Evolutionary conservation across 2,888 invertebrate species (phyloP).

Genomic region (Alviniconcha strummeri): DNA sequence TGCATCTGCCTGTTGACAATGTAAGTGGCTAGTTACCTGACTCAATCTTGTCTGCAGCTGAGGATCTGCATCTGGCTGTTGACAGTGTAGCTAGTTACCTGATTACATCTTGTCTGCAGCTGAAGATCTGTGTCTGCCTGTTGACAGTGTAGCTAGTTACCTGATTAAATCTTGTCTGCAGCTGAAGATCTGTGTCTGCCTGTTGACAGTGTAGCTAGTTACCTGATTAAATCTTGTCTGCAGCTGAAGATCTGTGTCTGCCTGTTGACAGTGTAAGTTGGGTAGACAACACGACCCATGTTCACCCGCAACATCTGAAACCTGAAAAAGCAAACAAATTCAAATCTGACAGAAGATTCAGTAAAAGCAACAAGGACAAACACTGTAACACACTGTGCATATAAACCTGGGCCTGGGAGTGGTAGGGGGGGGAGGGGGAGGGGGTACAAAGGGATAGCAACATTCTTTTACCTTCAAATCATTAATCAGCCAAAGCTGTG

Average conservation of each 20-base stretch:
- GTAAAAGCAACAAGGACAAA: neutral
- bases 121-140: no score
- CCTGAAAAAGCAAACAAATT: slow-evolving; percentile 45
- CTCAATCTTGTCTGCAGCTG: no score
- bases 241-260: slow-evolving; percentile 69
- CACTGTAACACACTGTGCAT: no score
- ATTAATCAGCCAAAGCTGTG: no score
- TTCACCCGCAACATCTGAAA: slow-evolving; percentile 74
- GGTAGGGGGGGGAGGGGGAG: no score
- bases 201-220: slow-evolving; percentile 30
- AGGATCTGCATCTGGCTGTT: no score
- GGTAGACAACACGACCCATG: slow-evolving; percentile 74
- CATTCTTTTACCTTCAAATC: neutral
- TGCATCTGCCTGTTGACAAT: no score
- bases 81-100: slow-evolving; percentile 54
- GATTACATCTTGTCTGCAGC: no score
- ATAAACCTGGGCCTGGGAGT: no score
- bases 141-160: slow-evolving; percentile 50
- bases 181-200: no score
- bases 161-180: slow-evolving; percentile 36
- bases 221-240: slow-evolving; percentile 73
- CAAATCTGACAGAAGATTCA: neutral
- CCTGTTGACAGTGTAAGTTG: slow-evolving; percentile 71
- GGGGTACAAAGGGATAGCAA: neutral
- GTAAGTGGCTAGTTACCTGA: slow-evolving; percentile 53